Base-by-base conservation (phyloP, 2,888 invertebrate species). In the Machimus rusticus region DNA sequence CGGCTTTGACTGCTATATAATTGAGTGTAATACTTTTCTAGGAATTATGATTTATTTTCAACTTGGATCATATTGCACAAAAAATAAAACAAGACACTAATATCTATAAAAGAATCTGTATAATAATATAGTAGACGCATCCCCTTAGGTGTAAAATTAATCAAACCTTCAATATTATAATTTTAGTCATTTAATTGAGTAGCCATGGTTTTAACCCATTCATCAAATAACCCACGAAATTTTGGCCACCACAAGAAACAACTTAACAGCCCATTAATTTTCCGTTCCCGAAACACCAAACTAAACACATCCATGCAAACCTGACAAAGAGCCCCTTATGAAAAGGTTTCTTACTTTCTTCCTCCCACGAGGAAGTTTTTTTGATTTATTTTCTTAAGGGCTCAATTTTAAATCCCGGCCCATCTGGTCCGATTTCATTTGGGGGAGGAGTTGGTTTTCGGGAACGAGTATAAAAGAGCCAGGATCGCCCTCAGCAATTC, bases 371-470 rank as follows among this genome's bases (percentile, higher is more conserved):
- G 28, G 8, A n/a, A 78, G 0, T 37, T 37, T 78, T 78, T 78
- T 78, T 19, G 8, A 5, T 78, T 23, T 78, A 2, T 23, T 37
- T 78, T 78, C 43, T 19, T 12, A 23, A 23, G 51, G 9, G 66
- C 66, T 66, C 23, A 66, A 28, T 66, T 8, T 66, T 23, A 28
- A 66, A 23, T 66, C 66, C 66, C 3, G 28, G 66, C 5, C 23
- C 39, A 19, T 12, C 37, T 77, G 34, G 19, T 34, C 78, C 12
- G 19, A 78, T 78, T 78, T n/a, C 14, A 78, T 43, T 46, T 78
- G 46, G 37, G 39, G 78, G 78, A 78, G 78, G 78, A 78, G 78
- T 78, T 78, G 39, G 14, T 19, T 78, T 78, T 78, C 43, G 23
- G 78, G 43, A 78, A 23, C 16, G 43, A 14, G 78, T 78, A 78